phyloP scores from a whole-genome alignment of 2,113 vertebrate genomes.

The Sporophila hypoxantha region DNA sequence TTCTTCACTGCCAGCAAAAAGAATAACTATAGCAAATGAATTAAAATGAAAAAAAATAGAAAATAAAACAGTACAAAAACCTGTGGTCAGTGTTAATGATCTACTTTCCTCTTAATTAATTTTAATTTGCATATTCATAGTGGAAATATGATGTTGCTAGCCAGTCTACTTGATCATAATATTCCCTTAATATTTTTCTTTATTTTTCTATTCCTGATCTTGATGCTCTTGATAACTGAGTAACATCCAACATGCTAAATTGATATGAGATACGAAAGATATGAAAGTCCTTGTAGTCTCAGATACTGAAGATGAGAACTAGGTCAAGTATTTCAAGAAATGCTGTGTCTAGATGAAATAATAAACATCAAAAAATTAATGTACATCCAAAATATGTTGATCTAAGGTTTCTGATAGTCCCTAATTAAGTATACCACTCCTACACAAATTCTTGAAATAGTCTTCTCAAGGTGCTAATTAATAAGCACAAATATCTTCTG shows the following conservation, averaged over 20 bases:
- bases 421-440: slow-evolving; percentile 1
- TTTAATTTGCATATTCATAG: background rate
- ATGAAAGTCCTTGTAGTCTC: background rate
- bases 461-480: slow-evolving; percentile 18
- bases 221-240: background rate
- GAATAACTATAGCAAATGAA: background rate
- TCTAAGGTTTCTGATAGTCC: background rate
- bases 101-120: background rate
- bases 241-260: background rate
- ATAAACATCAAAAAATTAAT: background rate
- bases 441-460: slow-evolving; percentile 3
- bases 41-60: background rate
- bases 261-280: background rate
- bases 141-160: background rate
- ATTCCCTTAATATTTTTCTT: background rate
- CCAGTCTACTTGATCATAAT: background rate
- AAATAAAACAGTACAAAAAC: background rate
- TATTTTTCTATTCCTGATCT: background rate
- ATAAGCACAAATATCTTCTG: background rate
- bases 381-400: background rate
- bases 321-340: background rate
- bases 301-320: background rate
- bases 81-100: background rate
- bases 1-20: background rate
- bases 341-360: background rate